Evolutionary conservation across 2,888 invertebrate species (phyloP), one percentile per base, ranked within the genome.

Genomic region (Apodemia zela): DNA sequence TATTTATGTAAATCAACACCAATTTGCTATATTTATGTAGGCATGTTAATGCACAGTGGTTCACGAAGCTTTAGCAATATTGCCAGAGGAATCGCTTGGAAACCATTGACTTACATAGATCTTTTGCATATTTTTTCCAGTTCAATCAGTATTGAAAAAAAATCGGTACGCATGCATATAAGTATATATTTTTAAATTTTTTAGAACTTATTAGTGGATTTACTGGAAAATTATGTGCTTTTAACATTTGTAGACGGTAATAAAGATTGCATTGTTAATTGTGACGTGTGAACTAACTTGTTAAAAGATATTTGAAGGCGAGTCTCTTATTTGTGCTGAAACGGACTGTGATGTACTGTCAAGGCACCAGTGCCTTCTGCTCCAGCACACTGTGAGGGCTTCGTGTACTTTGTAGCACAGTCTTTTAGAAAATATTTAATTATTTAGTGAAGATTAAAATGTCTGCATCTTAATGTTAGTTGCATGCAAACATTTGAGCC

Each of bases 121-220:
- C 65, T 76, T 76, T 79, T 73, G 71, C 72, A 75, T 77, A 80
- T 83, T 82, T 72, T 84, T 88, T 87, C 68, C 85, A 87, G 87
- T 85, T 74, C 77, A 75, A 71, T 78, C 84, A 78, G 76, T 84
- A 76, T 82, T 82, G 80, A 82, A 82, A 78, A 42, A 42, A 69
- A 83, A 81, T 82, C 80, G 87, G 87, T 88, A 87, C 85, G 87
- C 88, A 87, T 87, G 88, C 80, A 77, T 77, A 76, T 69, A 75
- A 72, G 66, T 64, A 65, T 66, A 65, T 62, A 63, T 65, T 67
- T 59, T 67, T 61, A 58, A 47, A 62, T 61, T 47, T 13, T 49
- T 66, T 45, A 54, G 15, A 21, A 21, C 21, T 21, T 54, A 54
- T 54, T 54, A 54, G 54, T 51, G 3, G 18, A 51, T 51, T 51